These are phyloP conservation scores for Drosophila subsilvestris DNA, from an alignment of 2,888 invertebrate genomes.

Conservation along the genomic window DNA sequence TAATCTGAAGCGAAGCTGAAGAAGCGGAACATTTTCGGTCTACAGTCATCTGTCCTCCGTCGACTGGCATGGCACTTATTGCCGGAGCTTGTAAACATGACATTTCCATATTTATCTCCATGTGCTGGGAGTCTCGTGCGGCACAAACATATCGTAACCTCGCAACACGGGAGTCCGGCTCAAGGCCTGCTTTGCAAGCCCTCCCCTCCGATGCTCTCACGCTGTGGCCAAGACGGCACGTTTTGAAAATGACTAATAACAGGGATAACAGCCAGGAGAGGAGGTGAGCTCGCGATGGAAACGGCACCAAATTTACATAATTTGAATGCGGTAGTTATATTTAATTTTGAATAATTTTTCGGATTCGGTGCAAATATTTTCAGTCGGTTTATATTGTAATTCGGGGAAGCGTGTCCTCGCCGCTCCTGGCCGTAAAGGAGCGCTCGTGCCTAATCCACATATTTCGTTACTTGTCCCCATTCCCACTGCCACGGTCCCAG, in stretches of 20 bases:
- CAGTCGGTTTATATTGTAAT: slow-evolving; percentile 63
- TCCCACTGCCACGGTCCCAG: background rate
- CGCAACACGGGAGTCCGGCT: slow-evolving; percentile 3
- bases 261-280: slow-evolving; percentile 42
- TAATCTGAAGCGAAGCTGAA: slow-evolving; percentile 6
- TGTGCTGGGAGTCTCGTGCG: slow-evolving; percentile 34
- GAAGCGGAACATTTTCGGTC: slow-evolving; percentile 54
- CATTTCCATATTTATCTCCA: slow-evolving; percentile 73
- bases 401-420: slow-evolving; percentile 5
- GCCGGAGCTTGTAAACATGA: slow-evolving; percentile 73
- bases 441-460: slow-evolving; percentile 57
- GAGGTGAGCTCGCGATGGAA: slow-evolving; percentile 41
- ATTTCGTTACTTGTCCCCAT: slow-evolving; percentile 35
- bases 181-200: background rate
- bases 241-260: slow-evolving; percentile 50
- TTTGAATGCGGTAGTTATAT: slow-evolving; percentile 62
- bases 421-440: background rate
- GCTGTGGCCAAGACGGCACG: slow-evolving; percentile 32
- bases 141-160: background rate
- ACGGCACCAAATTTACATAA: slow-evolving; percentile 62
- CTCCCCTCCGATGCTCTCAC: slow-evolving; percentile 18
- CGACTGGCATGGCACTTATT: slow-evolving; percentile 61
- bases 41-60: slow-evolving; percentile 36
- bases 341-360: slow-evolving; percentile 70
- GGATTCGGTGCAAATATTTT: slow-evolving; percentile 67